Evolutionary conservation across 37 sponge, comb jelly and placozoan species (phyloP).

Genomic region (Aphrocallistes beatrix): DNA sequence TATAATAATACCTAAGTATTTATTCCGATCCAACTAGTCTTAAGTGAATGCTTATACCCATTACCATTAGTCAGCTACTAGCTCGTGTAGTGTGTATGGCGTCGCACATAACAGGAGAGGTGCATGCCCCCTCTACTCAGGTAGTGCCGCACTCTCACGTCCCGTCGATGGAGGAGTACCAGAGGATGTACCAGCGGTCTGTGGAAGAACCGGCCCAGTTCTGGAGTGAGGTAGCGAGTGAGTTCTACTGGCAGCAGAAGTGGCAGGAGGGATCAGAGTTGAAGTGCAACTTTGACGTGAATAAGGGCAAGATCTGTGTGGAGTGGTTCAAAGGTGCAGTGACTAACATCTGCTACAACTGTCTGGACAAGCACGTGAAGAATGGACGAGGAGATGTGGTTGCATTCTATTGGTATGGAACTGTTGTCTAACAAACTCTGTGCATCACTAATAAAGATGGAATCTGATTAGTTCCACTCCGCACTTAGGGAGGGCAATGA

Average conservation of each 20-base stretch:
- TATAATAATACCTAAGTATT: no score
- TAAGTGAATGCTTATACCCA: no score
- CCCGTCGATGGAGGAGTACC: slow-evolving; percentile 24
- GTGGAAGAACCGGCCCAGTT: slow-evolving; percentile 22
- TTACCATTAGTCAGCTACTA: no score
- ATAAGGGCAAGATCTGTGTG: slow-evolving; percentile 22
- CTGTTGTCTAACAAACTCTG: no score
- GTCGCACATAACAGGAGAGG: slow-evolving; percentile 11
- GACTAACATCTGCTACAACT: slow-evolving; percentile 32
- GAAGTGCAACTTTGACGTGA: slow-evolving; percentile 20
- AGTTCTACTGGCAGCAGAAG: slow-evolving; percentile 31
- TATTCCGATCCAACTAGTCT: no score
- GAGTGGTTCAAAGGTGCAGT: slow-evolving; percentile 23
- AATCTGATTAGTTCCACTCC: no score
- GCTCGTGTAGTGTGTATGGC: no score
- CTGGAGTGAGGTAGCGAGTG: slow-evolving; percentile 23
- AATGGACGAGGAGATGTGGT: slow-evolving; percentile 26
- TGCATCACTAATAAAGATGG: no score
- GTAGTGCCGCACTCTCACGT: slow-evolving; percentile 22
- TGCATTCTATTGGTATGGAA: slow-evolving; percentile 38
- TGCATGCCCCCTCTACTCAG: not conserved
- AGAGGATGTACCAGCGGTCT: slow-evolving; percentile 18
- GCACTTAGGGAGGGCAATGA: not conserved
- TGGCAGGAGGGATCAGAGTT: not conserved
- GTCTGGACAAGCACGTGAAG: slow-evolving; percentile 21